Conservation (phyloP, 2,113 vertebrate species). For the Cynopterus brachyotis region DNA sequence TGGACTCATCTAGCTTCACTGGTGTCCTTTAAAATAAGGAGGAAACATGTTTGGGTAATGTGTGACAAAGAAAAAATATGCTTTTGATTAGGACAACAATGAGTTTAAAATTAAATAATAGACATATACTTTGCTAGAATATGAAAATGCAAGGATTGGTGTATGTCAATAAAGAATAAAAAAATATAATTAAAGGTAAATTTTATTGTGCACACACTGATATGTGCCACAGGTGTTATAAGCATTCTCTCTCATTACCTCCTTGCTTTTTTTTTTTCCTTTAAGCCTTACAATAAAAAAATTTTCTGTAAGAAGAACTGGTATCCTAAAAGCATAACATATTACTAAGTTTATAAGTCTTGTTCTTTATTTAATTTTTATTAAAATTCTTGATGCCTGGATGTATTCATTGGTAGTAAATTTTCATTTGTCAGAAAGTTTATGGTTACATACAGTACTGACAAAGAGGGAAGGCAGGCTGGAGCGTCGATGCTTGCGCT, state of each 20-base stretch:
- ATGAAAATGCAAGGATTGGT: constrained; percentile 28
- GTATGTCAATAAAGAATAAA: background rate
- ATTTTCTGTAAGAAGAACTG: constrained; percentile 16
- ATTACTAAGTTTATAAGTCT: constrained; percentile 29
- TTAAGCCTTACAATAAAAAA: constrained; percentile 29
- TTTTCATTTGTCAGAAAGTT: constrained; percentile 86
- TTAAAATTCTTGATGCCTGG: constrained; percentile 77
- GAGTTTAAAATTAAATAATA: constrained; percentile 32
- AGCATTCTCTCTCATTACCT: constrained; percentile 47
- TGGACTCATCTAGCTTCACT: background rate
- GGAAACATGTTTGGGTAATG: constrained; percentile 21
- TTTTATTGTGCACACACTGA: background rate
- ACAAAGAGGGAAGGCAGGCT: constrained; percentile 97
- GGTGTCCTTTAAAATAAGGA: constrained; percentile 16
- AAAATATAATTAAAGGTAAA: constrained; percentile 36
- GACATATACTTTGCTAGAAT: background rate
- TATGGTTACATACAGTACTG: constrained; percentile 95
- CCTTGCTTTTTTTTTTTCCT: background rate
- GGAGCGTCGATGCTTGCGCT: constrained; percentile 91
- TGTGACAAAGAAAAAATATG: background rate
- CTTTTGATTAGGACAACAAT: constrained; percentile 27
- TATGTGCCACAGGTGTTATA: background rate
- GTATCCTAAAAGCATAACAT: constrained; percentile 54
- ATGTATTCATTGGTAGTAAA: constrained; percentile 90
- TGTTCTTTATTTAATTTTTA: constrained; percentile 68